Evolutionary conservation across 2,888 invertebrate species (phyloP).

Genomic region (Baronia brevicornis): DNA sequence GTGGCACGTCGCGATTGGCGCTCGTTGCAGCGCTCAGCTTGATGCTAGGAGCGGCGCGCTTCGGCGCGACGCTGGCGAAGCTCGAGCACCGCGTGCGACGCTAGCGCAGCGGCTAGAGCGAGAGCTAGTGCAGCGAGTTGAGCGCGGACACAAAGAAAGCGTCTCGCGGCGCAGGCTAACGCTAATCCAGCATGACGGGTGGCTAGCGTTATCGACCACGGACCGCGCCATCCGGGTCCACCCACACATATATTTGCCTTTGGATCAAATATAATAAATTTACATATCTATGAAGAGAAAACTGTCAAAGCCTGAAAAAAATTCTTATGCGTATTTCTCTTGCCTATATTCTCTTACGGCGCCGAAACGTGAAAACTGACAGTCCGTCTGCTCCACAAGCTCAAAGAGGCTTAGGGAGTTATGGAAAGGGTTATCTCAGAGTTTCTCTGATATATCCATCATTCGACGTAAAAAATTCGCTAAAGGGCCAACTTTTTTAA

Average conservation of each 20-base stretch:
- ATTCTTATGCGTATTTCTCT: too few relatives aligned
- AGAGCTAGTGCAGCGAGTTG: constrained; percentile 57
- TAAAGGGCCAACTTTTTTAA: too few relatives aligned
- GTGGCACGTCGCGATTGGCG: too few relatives aligned
- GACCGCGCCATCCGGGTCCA: constrained; percentile 73
- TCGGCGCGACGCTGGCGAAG: constrained; percentile 31
- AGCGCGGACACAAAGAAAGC: constrained; percentile 74
- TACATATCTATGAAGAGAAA: not conserved
- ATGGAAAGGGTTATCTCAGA: too few relatives aligned
- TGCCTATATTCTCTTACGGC: too few relatives aligned
- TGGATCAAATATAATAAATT: not conserved
- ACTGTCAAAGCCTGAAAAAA: too few relatives aligned
- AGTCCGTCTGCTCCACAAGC: too few relatives aligned
- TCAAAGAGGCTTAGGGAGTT: too few relatives aligned
- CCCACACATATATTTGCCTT: constrained; percentile 57
- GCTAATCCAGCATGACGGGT: constrained; percentile 74
- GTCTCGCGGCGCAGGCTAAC: constrained; percentile 78
- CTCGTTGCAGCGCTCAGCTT: constrained; percentile 43
- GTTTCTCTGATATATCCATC: too few relatives aligned
- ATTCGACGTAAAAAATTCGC: too few relatives aligned
- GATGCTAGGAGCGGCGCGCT: constrained; percentile 59
- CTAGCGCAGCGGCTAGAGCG: constrained; percentile 54
- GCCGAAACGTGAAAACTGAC: too few relatives aligned
- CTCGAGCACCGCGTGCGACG: constrained; percentile 51
- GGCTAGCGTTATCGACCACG: constrained; percentile 68